phyloP scores from a whole-genome alignment of 2,888 invertebrate genomes.

The Craniophora ligustri region DNA sequence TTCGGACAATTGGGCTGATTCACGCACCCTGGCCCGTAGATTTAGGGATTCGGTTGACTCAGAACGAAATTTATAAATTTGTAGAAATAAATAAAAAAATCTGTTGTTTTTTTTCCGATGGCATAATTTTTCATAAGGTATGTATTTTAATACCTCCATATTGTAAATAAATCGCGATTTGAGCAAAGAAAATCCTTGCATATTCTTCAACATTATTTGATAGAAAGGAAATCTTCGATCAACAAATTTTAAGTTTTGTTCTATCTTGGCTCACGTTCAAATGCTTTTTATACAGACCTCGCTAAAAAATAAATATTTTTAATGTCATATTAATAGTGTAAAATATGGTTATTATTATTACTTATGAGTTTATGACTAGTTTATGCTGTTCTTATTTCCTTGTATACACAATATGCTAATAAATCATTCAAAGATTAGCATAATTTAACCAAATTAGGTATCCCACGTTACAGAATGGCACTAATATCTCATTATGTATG shows the following conservation, averaged over 20 bases:
- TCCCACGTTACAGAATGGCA: not conserved
- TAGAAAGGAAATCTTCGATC: too few species aligned
- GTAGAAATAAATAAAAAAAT: too few species aligned
- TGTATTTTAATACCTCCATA: not conserved
- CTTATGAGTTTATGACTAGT: slow-evolving; percentile 16
- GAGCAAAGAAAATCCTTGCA: not conserved
- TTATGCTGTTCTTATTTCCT: not conserved
- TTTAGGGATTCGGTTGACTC: too few species aligned
- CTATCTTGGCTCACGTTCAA: slow-evolving; percentile 38
- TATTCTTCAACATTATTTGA: slow-evolving; percentile 12
- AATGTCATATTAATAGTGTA: slow-evolving; percentile 32
- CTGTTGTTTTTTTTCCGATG: too few species aligned
- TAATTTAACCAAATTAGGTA: slow-evolving; percentile 14
- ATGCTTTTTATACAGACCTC: slow-evolving; percentile 23
- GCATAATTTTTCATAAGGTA: too few species aligned
- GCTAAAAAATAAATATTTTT: slow-evolving; percentile 25
- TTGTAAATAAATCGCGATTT: not conserved
- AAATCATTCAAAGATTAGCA: not conserved
- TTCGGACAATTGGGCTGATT: too few species aligned
- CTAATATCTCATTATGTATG: slow-evolving; percentile 30
- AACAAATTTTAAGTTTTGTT: slow-evolving; percentile 33
- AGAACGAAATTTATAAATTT: too few species aligned
- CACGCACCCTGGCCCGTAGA: too few species aligned
- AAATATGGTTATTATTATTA: not conserved
- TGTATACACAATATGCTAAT: not conserved